phyloP scores from a whole-genome alignment of 2,888 invertebrate genomes.

The Nomada hirtipes region DNA sequence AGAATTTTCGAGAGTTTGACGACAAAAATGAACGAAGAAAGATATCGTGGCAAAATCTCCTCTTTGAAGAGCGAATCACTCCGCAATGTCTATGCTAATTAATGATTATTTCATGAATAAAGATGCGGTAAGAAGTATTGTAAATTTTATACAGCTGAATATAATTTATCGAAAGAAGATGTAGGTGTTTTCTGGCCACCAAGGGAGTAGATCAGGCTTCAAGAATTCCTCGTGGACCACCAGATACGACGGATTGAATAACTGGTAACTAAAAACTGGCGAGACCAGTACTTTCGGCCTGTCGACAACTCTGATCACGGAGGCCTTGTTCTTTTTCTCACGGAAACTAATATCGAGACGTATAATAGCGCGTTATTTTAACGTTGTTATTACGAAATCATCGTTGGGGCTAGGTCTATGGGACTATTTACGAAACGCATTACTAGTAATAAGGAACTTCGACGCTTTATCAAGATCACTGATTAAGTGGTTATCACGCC shows the following conservation, averaged over 20 bases:
- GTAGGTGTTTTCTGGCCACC: constrained; percentile 62
- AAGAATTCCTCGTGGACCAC: constrained; percentile 69
- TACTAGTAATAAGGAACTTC: neutral
- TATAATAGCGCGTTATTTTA: neutral
- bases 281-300: constrained; percentile 70
- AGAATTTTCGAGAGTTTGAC: no score
- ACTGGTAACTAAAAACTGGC: constrained; percentile 80
- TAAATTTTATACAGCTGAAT: no score
- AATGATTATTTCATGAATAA: no score
- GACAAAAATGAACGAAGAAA: no score
- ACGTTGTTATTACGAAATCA: neutral
- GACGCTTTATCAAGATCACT: neutral
- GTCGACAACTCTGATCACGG: constrained; percentile 33
- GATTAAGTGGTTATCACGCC: neutral
- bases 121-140: no score
- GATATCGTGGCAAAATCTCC: no score
- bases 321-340: constrained; percentile 27
- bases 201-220: constrained; percentile 62
- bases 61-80: neutral
- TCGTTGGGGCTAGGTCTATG: neutral
- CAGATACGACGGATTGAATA: constrained; percentile 76
- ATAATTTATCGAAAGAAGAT: neutral
- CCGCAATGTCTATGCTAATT: no score
- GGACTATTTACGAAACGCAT: neutral
- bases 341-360: constrained; percentile 16